These are phyloP conservation scores for Eriocheir sinensis DNA, from an alignment of 1,140 invertebrate species.

Conservation along the genomic window DNA sequence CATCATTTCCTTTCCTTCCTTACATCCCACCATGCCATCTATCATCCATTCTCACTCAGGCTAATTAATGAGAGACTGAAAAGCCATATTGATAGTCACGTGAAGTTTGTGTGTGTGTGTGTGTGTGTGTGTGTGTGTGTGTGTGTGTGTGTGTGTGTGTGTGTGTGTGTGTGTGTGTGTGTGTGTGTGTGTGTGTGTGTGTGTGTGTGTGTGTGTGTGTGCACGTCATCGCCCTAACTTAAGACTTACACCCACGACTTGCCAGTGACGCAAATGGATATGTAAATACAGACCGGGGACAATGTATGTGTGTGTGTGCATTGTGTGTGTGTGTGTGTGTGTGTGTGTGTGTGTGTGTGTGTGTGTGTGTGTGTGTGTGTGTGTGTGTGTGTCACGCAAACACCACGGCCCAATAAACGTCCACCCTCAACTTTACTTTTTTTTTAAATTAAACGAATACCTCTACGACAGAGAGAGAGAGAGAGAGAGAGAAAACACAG, in stretches of 20 bases:
- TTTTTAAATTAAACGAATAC: too few relatives aligned
- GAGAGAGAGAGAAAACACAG: too few relatives aligned
- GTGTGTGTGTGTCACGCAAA: background rate
- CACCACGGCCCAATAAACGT: too few relatives aligned
- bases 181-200: background rate
- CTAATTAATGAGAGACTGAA: background rate
- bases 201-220: background rate
- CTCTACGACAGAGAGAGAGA: too few relatives aligned
- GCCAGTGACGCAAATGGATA: background rate
- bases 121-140: background rate
- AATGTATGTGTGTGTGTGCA: background rate
- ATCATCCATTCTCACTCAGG: background rate
- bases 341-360: background rate
- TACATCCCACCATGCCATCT: background rate
- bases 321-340: background rate
- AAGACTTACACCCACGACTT: background rate
- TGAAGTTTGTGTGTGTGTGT: background rate
- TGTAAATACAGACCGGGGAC: background rate
- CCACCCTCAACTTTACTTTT: too few relatives aligned
- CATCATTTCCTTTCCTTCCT: background rate
- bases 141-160: background rate
- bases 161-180: background rate
- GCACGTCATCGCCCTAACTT: background rate
- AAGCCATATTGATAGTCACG: slow-evolving; percentile 1
- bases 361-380: background rate